Conservation (phyloP, 35 echinoderm and acorn worm species). For the Apostichopus japonicus region DNA sequence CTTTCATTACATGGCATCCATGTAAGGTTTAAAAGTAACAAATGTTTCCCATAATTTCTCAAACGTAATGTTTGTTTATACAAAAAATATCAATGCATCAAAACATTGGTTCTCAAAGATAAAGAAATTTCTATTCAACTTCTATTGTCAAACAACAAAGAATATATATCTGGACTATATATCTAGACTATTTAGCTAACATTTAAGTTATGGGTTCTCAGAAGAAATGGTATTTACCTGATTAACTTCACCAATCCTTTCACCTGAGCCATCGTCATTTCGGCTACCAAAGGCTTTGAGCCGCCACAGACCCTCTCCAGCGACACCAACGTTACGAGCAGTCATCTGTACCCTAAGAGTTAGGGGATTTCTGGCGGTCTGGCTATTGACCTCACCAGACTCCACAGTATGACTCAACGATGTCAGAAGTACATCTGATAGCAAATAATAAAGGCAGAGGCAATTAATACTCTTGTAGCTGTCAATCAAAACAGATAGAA, state of each 20-base stretch:
- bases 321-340: slow-evolving; percentile 46
- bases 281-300: slow-evolving; percentile 77
- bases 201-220: neutral
- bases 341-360: slow-evolving; percentile 26
- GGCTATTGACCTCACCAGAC: slow-evolving; percentile 12
- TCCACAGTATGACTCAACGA: slow-evolving; percentile 17
- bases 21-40: no score
- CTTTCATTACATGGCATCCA: no score
- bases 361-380: slow-evolving; percentile 3
- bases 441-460: neutral
- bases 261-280: slow-evolving; percentile 68
- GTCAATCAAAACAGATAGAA: no score
- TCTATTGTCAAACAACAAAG: no score
- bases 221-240: neutral
- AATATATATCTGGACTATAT: no score
- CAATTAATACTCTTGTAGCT: neutral
- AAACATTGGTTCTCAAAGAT: no score
- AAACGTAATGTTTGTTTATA: no score
- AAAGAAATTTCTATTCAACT: no score
- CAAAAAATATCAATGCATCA: no score
- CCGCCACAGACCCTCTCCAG: slow-evolving; percentile 73
- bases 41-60: no score
- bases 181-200: no score
- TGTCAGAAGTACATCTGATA: slow-evolving; percentile 29
- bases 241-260: slow-evolving; percentile 50